Conservation (phyloP, 1,140 invertebrate genomes). For the Heliothis virescens region DNA sequence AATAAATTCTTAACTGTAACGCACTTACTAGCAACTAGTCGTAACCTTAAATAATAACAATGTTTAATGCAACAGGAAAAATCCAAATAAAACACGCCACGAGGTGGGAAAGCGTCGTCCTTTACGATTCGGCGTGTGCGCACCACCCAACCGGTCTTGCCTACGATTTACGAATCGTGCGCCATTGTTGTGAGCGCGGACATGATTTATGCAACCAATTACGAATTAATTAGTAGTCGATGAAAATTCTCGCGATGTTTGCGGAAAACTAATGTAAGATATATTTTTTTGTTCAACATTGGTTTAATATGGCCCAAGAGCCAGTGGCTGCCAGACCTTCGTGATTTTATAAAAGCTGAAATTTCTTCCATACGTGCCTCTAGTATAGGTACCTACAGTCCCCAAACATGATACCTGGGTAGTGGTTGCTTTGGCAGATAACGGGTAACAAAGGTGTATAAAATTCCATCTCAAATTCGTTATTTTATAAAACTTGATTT, state of each 20-base stretch:
- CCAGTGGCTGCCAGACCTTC: no score
- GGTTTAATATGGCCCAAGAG: no score
- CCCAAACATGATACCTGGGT: no score
- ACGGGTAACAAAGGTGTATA: no score
- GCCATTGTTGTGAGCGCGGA: neutral
- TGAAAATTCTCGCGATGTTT: neutral
- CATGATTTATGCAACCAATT: constrained; percentile 3
- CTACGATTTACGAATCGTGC: constrained; percentile 3
- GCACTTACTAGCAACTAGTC: neutral
- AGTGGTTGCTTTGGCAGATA: no score
- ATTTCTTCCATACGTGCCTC: no score
- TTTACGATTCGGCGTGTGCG: constrained; percentile 25
- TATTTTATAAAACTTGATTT: no score
- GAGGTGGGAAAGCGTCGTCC: constrained; percentile 29
- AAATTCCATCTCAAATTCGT: no score
- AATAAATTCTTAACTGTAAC: no score
- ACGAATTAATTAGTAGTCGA: neutral
- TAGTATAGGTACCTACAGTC: no score
- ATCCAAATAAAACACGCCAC: neutral
- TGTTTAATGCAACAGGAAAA: constrained; percentile 35
- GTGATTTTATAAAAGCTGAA: no score
- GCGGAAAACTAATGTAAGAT: neutral
- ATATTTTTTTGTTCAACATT: no score
- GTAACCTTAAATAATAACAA: neutral
- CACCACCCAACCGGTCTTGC: constrained; percentile 12